Conservation (phyloP, 2,113 vertebrate species). For the Zingel zingel region DNA sequence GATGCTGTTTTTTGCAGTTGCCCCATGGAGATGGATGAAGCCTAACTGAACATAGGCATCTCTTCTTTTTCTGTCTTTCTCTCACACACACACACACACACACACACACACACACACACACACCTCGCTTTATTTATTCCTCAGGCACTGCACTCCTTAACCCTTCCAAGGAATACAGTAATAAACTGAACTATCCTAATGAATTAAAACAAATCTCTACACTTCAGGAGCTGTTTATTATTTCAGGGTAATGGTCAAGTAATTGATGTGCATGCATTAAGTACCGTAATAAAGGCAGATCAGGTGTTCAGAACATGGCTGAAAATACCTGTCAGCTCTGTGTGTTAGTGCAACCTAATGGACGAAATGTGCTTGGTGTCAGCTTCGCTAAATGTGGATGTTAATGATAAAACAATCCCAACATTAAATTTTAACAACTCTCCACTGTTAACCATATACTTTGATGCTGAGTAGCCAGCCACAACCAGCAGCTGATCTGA, state of each 20-base stretch:
- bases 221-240: constrained; percentile 1
- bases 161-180: not conserved
- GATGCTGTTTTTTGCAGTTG: constrained; percentile 2
- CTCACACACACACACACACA: constrained; percentile 2
- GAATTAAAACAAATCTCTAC: not conserved
- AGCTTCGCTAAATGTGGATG: constrained; percentile 3
- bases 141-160: constrained; percentile 44
- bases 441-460: not conserved
- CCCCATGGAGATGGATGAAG: not conserved
- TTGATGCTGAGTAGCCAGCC: not conserved
- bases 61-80: not conserved
- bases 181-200: constrained; percentile 1
- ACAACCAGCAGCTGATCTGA: constrained; percentile 1
- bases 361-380: not conserved
- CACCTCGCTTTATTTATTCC: constrained; percentile 48
- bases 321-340: too few relatives aligned
- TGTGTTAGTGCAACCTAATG: not conserved
- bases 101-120: constrained; percentile 4
- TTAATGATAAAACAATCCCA: constrained; percentile 3
- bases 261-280: not conserved
- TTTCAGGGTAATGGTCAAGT: not conserved
- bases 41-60: constrained; percentile 14
- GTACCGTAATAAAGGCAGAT: not conserved
- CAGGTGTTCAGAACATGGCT: not conserved
- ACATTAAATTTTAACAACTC: not conserved